Evolutionary conservation across 1,140 invertebrate genomes (phyloP).

Genomic region (Notospermus geniculatus): DNA sequence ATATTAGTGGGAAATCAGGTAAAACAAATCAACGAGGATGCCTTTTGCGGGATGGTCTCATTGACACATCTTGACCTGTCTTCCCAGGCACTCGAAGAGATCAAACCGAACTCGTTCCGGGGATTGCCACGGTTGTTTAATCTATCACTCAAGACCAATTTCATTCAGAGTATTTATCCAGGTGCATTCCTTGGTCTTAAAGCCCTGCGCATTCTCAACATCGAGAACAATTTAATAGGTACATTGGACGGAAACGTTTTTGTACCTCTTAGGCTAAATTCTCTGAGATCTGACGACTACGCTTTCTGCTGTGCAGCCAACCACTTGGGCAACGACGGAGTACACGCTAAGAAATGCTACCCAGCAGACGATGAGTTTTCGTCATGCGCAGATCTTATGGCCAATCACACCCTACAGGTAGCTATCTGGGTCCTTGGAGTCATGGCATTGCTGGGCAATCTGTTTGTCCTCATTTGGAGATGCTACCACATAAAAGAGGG

Average conservation of each 20-base stretch:
- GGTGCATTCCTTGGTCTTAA: conserved; percentile 3
- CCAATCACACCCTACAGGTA: background rate
- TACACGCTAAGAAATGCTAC: background rate
- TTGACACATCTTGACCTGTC: background rate
- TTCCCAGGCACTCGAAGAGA: background rate
- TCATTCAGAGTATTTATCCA: too few species aligned
- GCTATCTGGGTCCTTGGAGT: conserved; percentile 8
- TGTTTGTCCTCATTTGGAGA: conserved; percentile 8
- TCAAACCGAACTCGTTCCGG: background rate
- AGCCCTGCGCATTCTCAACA: background rate
- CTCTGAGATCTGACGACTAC: background rate
- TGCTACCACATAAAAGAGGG: background rate
- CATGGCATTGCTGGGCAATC: conserved; percentile 9
- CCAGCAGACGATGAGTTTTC: conserved; percentile 3
- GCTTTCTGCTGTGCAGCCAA: conserved; percentile 7
- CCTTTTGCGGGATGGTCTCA: background rate
- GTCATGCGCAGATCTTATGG: conserved; percentile 5
- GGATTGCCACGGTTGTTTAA: too few species aligned
- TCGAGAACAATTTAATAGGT: background rate
- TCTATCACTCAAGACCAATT: too few species aligned
- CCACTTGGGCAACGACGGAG: background rate
- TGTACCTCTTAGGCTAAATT: background rate
- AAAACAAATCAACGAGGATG: background rate
- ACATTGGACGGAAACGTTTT: background rate
- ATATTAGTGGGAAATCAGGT: background rate